A percentile compares a stretch with the other conserved stretches of the same genome.
phyloP scores from a whole-genome alignment of 2,113 vertebrate genomes.

The Leptodactylus fuscus region DNA sequence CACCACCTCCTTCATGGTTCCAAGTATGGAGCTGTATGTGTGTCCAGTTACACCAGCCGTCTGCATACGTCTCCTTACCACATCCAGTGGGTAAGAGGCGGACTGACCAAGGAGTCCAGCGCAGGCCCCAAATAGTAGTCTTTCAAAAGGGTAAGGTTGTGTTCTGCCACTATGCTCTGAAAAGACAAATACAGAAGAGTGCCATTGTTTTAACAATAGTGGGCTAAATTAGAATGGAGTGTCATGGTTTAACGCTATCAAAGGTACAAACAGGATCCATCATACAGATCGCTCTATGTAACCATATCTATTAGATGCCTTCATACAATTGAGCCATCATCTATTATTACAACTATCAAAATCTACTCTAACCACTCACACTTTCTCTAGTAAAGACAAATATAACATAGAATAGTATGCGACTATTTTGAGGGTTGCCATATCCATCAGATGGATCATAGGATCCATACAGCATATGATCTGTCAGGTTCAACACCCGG shows the following conservation, averaged over 20 bases:
- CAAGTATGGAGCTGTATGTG: constrained; percentile 81
- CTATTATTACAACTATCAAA: too few species aligned
- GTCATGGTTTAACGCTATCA: too few species aligned
- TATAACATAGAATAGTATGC: too few species aligned
- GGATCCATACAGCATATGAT: too few species aligned
- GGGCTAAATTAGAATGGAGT: too few species aligned
- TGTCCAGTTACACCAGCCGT: constrained; percentile 90
- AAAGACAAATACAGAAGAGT: constrained; percentile 16
- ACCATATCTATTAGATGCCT: neutral
- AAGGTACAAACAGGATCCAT: too few species aligned
- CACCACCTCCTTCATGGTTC: constrained; percentile 87
- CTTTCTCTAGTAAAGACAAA: too few species aligned
- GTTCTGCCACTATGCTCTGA: constrained; percentile 83
- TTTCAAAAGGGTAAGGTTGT: constrained; percentile 87
- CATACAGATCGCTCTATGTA: too few species aligned
- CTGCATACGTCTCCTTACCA: constrained; percentile 97
- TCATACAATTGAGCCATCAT: neutral
- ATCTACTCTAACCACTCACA: too few species aligned
- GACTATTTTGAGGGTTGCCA: too few species aligned
- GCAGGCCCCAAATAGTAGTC: constrained; percentile 91
- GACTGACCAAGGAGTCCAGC: constrained; percentile 94
- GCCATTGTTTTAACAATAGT: neutral
- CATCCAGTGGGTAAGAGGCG: constrained; percentile 94
- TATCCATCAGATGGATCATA: too few species aligned
- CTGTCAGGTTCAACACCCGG: too few species aligned